phyloP scores from a whole-genome alignment of 2,888 invertebrate species.

The Luperina testacea region DNA sequence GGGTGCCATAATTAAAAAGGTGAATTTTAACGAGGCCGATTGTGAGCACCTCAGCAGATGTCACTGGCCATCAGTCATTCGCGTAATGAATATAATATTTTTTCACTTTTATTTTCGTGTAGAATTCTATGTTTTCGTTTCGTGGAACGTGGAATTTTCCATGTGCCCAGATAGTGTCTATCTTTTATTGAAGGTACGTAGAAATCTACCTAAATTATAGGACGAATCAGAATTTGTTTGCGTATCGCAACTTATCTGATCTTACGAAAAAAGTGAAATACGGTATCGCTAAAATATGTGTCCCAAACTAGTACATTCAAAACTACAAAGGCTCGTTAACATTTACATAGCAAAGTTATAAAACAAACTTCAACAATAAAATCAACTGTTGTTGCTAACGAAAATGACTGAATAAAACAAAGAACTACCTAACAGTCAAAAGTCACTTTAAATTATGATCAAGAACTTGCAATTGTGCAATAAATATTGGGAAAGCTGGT shows the following conservation, averaged over 20 bases:
- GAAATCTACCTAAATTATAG: too few species aligned
- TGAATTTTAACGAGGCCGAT: slow-evolving; percentile 81
- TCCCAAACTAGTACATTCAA: slow-evolving; percentile 23
- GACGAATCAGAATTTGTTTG: not conserved
- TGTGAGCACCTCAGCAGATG: slow-evolving; percentile 71
- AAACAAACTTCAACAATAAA: slow-evolving; percentile 58
- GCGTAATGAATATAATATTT: slow-evolving; percentile 53
- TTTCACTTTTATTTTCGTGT: slow-evolving; percentile 28
- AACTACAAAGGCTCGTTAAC: slow-evolving; percentile 45
- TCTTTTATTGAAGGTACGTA: not conserved
- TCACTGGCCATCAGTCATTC: slow-evolving; percentile 60
- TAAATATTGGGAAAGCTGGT: slow-evolving; percentile 19
- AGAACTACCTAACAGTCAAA: slow-evolving; percentile 56
- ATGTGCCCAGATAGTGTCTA: not conserved
- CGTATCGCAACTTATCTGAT: not conserved
- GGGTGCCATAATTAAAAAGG: slow-evolving; percentile 81
- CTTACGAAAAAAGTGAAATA: not conserved
- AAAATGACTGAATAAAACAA: slow-evolving; percentile 71
- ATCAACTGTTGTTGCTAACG: slow-evolving; percentile 45
- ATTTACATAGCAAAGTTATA: slow-evolving; percentile 52
- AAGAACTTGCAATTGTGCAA: slow-evolving; percentile 66
- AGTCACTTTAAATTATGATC: slow-evolving; percentile 79
- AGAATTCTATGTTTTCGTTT: slow-evolving; percentile 24
- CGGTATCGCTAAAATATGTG: slow-evolving; percentile 21
- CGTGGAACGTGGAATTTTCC: not conserved